Evolutionary conservation across 1,140 invertebrate genomes (phyloP), one percentile per base, ranked within the genome.

Genomic region (Drosophila bocki): DNA sequence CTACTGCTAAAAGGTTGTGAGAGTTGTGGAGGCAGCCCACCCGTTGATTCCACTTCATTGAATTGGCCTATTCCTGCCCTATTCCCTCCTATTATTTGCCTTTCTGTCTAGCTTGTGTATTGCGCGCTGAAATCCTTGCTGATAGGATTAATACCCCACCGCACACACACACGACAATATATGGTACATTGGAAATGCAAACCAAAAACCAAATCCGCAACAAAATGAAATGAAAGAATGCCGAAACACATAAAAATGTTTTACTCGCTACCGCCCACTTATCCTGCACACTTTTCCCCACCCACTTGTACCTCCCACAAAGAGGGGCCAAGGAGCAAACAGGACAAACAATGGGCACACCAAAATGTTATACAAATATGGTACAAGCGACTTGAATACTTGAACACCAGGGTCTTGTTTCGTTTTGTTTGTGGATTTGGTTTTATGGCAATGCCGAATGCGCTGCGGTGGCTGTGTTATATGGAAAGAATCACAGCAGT

Each of bases 311-410:
- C 51, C 33, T 6, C 8, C 51, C 51, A 22, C 12, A 19, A 19
- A 54, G 51, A 26, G 48, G 0, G 33, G 4, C 8, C 33, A 54
- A 54, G 53, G 53, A 56, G 53, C 35, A 56, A 26, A 39, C 53
- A 56, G 53, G 53, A 56, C 53, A 19, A 56, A 56, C 53, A 56
- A 56, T 56, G 53, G 53, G 19, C 13, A 7, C 33, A 56, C 53
- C 53, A 56, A 56, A 56, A 56, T 56, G 53, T 56, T 56, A 56
- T 56, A 56, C 53, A 56, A 56, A 56, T 56, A 56, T 56, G 53
- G 7, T 56, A 56, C 53, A 56, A 56, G 53, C 53, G 53, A 56
- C 53, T 56, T 56, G 53, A 56, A 56, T 56, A 56, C 53, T 56
- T 26, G 53, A 56, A 56, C 53, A 39, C 53, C 35, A 26, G 53